Evolutionary conservation across 2,797 vertebrate species (phyloP), one percentile per base, ranked within the genome.

Genomic region (Knipowitschia caucasica): DNA sequence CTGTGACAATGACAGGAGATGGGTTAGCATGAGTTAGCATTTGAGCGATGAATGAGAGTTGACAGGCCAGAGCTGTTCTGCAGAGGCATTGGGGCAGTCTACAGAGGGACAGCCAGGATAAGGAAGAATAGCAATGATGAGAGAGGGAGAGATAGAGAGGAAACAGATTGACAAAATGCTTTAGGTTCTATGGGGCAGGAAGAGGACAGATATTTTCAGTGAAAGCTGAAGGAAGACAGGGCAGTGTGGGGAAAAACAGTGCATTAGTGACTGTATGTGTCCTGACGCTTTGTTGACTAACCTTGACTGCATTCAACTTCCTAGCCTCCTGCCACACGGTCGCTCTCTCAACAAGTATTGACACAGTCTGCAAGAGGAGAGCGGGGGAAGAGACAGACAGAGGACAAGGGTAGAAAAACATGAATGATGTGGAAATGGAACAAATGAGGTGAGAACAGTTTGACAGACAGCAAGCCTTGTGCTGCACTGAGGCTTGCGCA

Each of bases 301-400:
- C 87, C 86, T 87, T 86, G 78, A 88, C 85, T 86, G 78, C 82
- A 82, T 87, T 87, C 85, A 87, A 78, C 74, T 86, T n/a, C 80
- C 78, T 79, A 78, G 81, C 77, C 78, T 73, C 62, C 65, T 71
- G 83, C 80, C 82, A 87, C 75, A 68, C 67, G 68, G 71, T 78
- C 64, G 69, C 82, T 83, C 79, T 72, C 83, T 83, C 79, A 88
- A 88, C 84, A 87, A 83, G 86, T 82, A 88, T 81, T 89, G 88
- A 89, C 83, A 89, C 78, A 83, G 80, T 82, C 84, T 87, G 82
- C 71, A 69, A 78, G 71, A 83, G 67, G 79, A 73, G 76, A 82
- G 81, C 55, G 64, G 75, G 45, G 60, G 53, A 64, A 25, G 67
- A 60, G 31, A 60, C 53, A 73, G 12, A 76, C 50, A 78, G 36